Conservation (phyloP, 2,113 vertebrate species). For the Malurus elegans region DNA sequence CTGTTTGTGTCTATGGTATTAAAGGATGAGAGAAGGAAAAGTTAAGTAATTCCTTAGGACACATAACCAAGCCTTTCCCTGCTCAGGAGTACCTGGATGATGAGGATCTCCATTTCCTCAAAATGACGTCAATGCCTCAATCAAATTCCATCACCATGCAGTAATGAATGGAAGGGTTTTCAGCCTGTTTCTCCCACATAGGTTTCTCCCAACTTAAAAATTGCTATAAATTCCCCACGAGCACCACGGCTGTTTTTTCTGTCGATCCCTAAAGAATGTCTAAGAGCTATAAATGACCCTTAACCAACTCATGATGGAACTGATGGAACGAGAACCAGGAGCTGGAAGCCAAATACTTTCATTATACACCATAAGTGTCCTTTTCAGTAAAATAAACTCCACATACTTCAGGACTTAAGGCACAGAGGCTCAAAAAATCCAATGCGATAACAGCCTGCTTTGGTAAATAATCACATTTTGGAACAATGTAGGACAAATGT, state of each 20-base stretch:
- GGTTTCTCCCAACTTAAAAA: slow-evolving; percentile 41
- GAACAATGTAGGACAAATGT: background rate
- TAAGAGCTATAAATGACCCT: slow-evolving; percentile 51
- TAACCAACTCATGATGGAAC: slow-evolving; percentile 41
- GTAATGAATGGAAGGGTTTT: slow-evolving; percentile 43
- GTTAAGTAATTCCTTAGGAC: background rate
- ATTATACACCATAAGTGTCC: background rate
- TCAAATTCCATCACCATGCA: slow-evolving; percentile 11
- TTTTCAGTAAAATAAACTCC: background rate
- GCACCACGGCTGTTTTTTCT: slow-evolving; percentile 18
- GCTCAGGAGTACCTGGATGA: background rate
- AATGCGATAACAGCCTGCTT: rapidly evolving
- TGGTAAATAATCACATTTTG: background rate
- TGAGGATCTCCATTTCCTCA: background rate
- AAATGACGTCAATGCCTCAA: slow-evolving; percentile 2
- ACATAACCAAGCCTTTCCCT: background rate
- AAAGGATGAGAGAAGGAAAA: background rate
- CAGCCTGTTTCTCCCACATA: background rate
- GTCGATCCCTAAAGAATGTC: slow-evolving; percentile 47
- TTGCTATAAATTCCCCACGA: slow-evolving; percentile 31
- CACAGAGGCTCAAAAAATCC: background rate
- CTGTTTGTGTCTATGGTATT: background rate
- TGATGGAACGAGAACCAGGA: slow-evolving; percentile 1
- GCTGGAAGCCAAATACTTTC: background rate
- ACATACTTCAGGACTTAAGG: background rate